A percentile compares a stretch with the other conserved stretches of the same genome.
Evolutionary conservation across 2,797 vertebrate species (phyloP).

Genomic region (Phrynocephalus guinanensis): DNA sequence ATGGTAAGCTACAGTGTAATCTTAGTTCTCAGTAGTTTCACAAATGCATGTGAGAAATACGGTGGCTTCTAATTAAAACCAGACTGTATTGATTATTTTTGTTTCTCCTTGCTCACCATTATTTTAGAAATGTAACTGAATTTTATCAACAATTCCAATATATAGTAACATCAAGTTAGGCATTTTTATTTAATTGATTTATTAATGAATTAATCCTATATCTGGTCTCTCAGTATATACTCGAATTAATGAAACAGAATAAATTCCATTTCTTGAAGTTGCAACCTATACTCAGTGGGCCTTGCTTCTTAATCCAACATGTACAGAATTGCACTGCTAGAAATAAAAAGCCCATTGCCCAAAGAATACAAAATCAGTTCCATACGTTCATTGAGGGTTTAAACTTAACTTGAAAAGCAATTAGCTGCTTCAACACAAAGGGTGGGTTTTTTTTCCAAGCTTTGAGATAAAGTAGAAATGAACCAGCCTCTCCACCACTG

Average conservation of each 20-base stretch:
- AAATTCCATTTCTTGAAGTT: neutral
- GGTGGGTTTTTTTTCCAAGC: neutral
- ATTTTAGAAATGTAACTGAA: slow-evolving; percentile 1
- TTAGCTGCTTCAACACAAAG: neutral
- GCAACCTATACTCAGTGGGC: neutral
- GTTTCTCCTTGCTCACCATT: neutral
- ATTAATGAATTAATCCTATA: slow-evolving; percentile 13
- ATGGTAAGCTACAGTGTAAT: neutral
- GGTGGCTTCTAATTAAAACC: neutral
- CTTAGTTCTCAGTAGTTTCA: slow-evolving; percentile 27
- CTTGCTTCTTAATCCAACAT: neutral
- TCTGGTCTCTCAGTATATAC: neutral
- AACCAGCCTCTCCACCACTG: neutral
- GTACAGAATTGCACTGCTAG: neutral
- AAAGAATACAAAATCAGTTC: neutral
- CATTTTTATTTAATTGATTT: neutral
- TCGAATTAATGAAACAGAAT: slow-evolving; percentile 5
- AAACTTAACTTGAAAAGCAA: neutral
- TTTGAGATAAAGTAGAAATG: neutral
- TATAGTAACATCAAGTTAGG: neutral
- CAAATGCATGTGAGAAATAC: slow-evolving; percentile 17
- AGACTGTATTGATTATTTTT: neutral
- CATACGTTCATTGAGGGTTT: neutral
- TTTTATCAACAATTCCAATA: neutral
- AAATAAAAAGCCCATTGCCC: neutral